phyloP scores from a whole-genome alignment of 2,797 vertebrate species.

The Knipowitschia caucasica region DNA sequence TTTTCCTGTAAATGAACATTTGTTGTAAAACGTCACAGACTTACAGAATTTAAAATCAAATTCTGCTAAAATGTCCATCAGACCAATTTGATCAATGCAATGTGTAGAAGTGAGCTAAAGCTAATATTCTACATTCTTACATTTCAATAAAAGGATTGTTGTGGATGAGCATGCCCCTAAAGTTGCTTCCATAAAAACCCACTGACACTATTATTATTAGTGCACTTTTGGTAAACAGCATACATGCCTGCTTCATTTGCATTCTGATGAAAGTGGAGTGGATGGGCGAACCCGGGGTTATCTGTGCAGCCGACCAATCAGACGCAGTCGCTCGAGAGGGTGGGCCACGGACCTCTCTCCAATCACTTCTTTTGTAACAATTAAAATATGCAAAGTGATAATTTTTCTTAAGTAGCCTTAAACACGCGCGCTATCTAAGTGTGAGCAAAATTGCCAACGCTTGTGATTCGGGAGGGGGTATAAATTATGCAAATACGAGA shows the following conservation, averaged over 20 bases:
- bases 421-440: slow-evolving; percentile 99
- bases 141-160: no score
- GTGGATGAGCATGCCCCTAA: slow-evolving; percentile 80
- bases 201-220: slow-evolving; percentile 95
- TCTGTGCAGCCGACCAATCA: slow-evolving; percentile 91
- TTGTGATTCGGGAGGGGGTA: slow-evolving; percentile 90
- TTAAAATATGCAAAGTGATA: slow-evolving; percentile 99
- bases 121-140: no score
- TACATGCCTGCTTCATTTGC: slow-evolving; percentile 97
- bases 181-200: slow-evolving; percentile 92
- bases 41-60: no score
- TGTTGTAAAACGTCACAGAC: no score
- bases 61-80: no score
- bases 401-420: slow-evolving; percentile 99
- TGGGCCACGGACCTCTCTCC: slow-evolving; percentile 96
- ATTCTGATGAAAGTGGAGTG: slow-evolving; percentile 99
- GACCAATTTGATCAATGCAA: no score
- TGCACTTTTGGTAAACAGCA: slow-evolving; percentile 99
- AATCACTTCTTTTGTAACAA: slow-evolving; percentile 99
- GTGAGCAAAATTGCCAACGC: slow-evolving; percentile 99
- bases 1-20: no score
- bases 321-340: slow-evolving; percentile 94
- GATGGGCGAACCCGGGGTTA: slow-evolving; percentile 98
- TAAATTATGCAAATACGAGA: slow-evolving; percentile 99
- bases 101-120: no score